Conservation (phyloP, 2,888 invertebrate genomes). For the Melinaea marsaeus region DNA sequence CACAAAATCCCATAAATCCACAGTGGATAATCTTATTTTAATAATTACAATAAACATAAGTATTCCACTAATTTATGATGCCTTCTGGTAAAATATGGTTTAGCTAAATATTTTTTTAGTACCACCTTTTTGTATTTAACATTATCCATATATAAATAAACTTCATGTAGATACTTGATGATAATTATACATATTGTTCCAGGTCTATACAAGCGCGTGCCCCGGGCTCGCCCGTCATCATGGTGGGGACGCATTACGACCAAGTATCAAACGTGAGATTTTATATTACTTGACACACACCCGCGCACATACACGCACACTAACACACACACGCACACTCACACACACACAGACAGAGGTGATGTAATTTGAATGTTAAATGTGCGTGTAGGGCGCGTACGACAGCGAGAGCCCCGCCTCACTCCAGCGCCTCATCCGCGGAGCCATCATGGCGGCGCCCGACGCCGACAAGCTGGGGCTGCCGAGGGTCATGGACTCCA, state of each 20-base stretch:
- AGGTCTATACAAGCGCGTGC: slow-evolving; percentile 87
- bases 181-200: not conserved
- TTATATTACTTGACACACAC: not conserved
- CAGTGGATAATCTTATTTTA: no score
- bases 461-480: slow-evolving; percentile 98
- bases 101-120: no score
- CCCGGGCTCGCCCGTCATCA: slow-evolving; percentile 96
- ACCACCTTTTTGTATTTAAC: not conserved
- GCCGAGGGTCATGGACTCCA: slow-evolving; percentile 93
- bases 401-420: slow-evolving; percentile 82
- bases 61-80: no score
- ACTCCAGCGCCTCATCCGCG: slow-evolving; percentile 91
- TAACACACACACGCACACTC: no score
- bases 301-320: no score
- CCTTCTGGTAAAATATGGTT: no score
- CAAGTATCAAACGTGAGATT: slow-evolving; percentile 78
- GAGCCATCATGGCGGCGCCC: slow-evolving; percentile 92
- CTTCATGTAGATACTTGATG: not conserved
- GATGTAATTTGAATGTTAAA: not conserved
- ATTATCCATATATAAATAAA: not conserved
- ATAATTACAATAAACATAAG: no score
- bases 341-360: not conserved
- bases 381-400: slow-evolving; percentile 41
- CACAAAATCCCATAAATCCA: no score
- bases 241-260: slow-evolving; percentile 98